Evolutionary conservation across 2,797 vertebrate genomes (phyloP).

Genomic region (Phyllotis vaccarum): DNA sequence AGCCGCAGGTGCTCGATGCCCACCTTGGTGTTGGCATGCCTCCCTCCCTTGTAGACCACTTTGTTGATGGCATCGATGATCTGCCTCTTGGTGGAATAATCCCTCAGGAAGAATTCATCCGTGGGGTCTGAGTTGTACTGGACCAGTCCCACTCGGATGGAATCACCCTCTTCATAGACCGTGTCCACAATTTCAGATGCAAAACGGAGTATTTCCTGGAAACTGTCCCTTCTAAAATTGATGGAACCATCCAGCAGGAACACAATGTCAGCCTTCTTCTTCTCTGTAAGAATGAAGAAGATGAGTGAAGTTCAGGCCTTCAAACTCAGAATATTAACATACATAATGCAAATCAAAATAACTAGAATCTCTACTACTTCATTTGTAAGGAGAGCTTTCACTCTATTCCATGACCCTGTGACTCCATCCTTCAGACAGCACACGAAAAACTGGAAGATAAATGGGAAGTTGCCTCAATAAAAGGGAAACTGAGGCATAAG

Average conservation of each 20-base stretch:
- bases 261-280: constrained; percentile 94
- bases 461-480: neutral
- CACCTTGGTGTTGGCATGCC: constrained; percentile 91
- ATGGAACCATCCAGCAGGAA: constrained; percentile 98
- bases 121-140: constrained; percentile 95
- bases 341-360: neutral
- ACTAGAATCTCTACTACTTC: neutral
- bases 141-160: constrained; percentile 93
- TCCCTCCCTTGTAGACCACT: constrained; percentile 94
- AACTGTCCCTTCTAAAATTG: constrained; percentile 93
- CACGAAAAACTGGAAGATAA: neutral
- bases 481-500: neutral
- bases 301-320: neutral
- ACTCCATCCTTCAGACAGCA: neutral
- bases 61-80: constrained; percentile 91
- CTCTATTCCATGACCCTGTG: neutral
- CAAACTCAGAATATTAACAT: neutral
- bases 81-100: constrained; percentile 90
- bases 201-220: constrained; percentile 92
- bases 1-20: constrained; percentile 92
- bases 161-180: constrained; percentile 91
- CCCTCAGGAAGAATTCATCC: constrained; percentile 95
- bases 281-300: constrained; percentile 79
- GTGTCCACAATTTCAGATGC: constrained; percentile 92
- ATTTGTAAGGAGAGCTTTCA: neutral